phyloP scores from a whole-genome alignment of 2,888 invertebrate species.

The Diloba caeruleocephala region DNA sequence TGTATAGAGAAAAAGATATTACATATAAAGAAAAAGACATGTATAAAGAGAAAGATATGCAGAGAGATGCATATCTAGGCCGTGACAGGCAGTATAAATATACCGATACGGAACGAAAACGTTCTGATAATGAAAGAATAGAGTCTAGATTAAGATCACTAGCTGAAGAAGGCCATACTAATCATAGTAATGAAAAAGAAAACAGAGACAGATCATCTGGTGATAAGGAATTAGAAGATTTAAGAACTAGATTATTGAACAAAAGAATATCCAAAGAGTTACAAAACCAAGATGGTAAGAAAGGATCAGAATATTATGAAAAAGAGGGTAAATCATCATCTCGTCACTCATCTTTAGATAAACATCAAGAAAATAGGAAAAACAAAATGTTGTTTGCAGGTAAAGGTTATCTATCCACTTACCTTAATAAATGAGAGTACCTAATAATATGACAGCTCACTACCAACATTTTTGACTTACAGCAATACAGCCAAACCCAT shows the following conservation, averaged over 20 bases:
- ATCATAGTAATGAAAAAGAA: conserved; percentile 84
- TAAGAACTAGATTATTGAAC: conserved; percentile 92
- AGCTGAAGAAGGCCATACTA: conserved; percentile 77
- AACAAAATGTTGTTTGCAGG: conserved; percentile 92
- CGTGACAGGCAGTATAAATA: conserved; percentile 81
- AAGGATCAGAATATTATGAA: conserved; percentile 82
- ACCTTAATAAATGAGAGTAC: too few relatives aligned
- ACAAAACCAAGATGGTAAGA: conserved; percentile 82
- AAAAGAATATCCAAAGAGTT: conserved; percentile 92
- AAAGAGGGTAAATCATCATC: conserved; percentile 77
- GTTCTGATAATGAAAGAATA: conserved; percentile 76
- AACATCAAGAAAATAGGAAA: conserved; percentile 89
- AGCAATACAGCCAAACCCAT: too few relatives aligned
- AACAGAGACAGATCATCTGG: conserved; percentile 84
- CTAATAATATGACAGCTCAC: too few relatives aligned
- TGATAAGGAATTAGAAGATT: conserved; percentile 92
- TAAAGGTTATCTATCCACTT: conserved; percentile 59
- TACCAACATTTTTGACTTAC: too few relatives aligned
- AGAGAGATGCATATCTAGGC: conserved; percentile 73
- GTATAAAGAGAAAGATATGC: conserved; percentile 76
- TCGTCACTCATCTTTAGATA: conserved; percentile 79
- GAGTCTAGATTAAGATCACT: conserved; percentile 78
- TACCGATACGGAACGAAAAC: conserved; percentile 76
- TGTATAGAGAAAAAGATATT: conserved; percentile 73
- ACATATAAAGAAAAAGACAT: conserved; percentile 47